A percentile compares a stretch with the other conserved stretches of the same genome.
Conservation (phyloP, 2,797 vertebrate genomes). For the Sebastes hopkinsi region DNA sequence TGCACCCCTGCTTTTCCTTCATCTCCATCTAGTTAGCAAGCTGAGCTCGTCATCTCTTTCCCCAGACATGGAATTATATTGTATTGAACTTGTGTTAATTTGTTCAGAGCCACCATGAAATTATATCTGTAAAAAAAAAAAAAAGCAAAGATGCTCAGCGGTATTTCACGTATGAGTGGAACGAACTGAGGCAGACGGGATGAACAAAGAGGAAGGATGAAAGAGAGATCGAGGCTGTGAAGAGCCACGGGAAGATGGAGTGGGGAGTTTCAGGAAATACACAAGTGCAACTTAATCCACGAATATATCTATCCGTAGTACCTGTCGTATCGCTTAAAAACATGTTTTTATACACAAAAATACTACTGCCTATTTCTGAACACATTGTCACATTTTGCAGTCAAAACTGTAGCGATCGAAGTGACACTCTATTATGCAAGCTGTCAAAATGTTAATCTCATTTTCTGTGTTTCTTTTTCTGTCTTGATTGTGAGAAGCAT, state of each 20-base stretch:
- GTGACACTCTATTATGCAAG: conserved; percentile 35
- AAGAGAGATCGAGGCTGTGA: conserved; percentile 1
- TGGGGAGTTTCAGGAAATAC: conserved; percentile 7
- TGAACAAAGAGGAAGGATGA: conserved; percentile 21
- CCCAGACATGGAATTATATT: conserved; percentile 48
- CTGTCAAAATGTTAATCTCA: conserved; percentile 56
- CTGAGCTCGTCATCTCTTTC: conserved; percentile 22
- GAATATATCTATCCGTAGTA: neutral
- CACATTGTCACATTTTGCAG: neutral
- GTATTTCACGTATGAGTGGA: conserved; percentile 26
- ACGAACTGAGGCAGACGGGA: conserved; percentile 20
- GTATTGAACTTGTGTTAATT: conserved; percentile 68
- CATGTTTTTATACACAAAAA: neutral
- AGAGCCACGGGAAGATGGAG: neutral
- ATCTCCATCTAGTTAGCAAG: conserved; percentile 38
- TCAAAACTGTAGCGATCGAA: conserved; percentile 16
- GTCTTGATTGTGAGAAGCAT: conserved; percentile 24
- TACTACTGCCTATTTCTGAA: conserved; percentile 1
- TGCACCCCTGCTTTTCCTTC: conserved; percentile 24
- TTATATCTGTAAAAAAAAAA: conserved; percentile 44
- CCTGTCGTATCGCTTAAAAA: neutral
- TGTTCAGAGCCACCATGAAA: conserved; percentile 67
- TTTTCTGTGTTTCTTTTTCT: conserved; percentile 19
- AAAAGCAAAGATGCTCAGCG: neutral
- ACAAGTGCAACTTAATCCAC: neutral